Base-by-base conservation (phyloP, 2,888 invertebrate species). In the Capitulum mitella region DNA sequence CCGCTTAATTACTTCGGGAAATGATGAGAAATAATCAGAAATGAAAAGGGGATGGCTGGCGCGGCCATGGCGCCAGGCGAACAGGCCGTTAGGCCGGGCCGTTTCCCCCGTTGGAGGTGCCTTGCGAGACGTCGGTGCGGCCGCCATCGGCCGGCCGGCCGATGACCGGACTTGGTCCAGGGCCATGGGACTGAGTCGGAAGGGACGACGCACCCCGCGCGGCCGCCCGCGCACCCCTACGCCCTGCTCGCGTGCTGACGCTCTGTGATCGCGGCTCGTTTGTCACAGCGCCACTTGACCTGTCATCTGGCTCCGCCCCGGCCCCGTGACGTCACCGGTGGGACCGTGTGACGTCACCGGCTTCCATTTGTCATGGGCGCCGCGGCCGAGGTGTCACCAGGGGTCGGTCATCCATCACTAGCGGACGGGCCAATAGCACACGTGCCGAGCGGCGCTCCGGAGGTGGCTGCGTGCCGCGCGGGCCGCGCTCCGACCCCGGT, bases 1-100 rank as follows among this genome's bases (percentile, higher is more conserved):
- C 3, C 70, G 37, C 40, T 40, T 70, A 70, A 70, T 70, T 70
- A 70, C 70, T 26, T 6, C 70, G 26, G 70, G 26, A 70, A 40
- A 70, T 70, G 70, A 70, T 70, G 37, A 70, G 70, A 70, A 70
- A 70, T 40, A 70, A 70, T 70, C 70, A 70, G 70, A 70, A 70
- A 40, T 22, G 70, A 70, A 70, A 70, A 37, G 37, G 70, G 70
- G 26, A 3, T 1, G 70, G 34, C 34, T 3, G 34, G 19, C 1
- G 32, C 64, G 64, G 22, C 54, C 54, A 3, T 12, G 54, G 22
- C 61, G 29, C 54, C n/a, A n/a, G n/a, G n/a, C n/a, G n/a, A n/a
- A n/a, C 43, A 64, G 29, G 10, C n/a, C n/a, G n/a, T n/a, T n/a
- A 1, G 64, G 32, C 32, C 16, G 34, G 10, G 29, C 32, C 16